These are phyloP conservation scores for Cassiopea andromeda DNA, from an alignment of 30 jellyfish, hydroid and myxozoan species.

Conservation along the genomic window DNA sequence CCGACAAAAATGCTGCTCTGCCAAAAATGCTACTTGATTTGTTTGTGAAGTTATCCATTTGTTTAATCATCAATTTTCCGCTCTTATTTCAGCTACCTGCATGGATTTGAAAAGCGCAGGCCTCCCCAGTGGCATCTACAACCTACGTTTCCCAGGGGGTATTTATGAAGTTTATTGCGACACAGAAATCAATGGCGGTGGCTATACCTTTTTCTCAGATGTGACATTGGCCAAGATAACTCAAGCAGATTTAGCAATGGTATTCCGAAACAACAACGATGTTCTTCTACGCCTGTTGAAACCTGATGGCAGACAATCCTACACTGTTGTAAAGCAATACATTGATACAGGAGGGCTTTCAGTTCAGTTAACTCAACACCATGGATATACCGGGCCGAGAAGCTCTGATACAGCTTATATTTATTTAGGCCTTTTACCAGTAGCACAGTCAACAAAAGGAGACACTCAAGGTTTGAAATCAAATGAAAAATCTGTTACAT, in stretches of 20 bases:
- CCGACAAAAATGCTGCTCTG: not conserved
- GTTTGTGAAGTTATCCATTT: not conserved
- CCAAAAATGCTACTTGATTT: not conserved
- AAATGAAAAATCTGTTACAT: not conserved
- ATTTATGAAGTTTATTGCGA: constrained; percentile 35
- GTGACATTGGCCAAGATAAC: constrained; percentile 16
- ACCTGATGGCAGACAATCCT: constrained; percentile 57
- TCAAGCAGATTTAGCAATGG: constrained; percentile 11
- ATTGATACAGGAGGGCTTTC: constrained; percentile 30
- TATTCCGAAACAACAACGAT: constrained; percentile 29
- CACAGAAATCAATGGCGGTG: constrained; percentile 66
- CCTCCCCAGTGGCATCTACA: constrained; percentile 13
- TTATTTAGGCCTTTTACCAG: constrained; percentile 47
- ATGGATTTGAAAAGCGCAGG: constrained; percentile 2
- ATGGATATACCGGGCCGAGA: constrained; percentile 30
- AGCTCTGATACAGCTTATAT: constrained; percentile 46
- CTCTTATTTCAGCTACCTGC: constrained; percentile 36
- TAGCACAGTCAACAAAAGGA: not conserved
- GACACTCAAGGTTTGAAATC: constrained; percentile 32
- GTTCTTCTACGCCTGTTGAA: constrained; percentile 43
- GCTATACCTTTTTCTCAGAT: constrained; percentile 54
- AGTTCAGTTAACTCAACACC: constrained; percentile 15
- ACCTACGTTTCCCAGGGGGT: constrained; percentile 47
- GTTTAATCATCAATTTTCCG: not conserved
- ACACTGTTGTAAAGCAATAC: constrained; percentile 44